These are phyloP conservation scores for Enteromius thamalakanensis DNA, from an alignment of 2,797 vertebrate genomes.

Conservation along the genomic window DNA sequence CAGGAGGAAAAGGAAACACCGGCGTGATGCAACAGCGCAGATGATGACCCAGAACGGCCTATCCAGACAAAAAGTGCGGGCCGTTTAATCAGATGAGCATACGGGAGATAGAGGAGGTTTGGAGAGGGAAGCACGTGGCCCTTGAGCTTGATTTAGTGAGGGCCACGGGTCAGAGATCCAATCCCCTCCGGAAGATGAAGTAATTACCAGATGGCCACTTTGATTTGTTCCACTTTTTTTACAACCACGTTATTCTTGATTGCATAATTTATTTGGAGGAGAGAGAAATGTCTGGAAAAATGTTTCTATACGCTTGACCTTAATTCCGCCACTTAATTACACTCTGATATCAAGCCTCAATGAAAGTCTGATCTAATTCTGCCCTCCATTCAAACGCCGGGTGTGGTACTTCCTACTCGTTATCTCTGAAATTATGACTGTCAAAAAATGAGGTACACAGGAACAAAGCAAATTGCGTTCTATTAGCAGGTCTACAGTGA, in stretches of 20 bases:
- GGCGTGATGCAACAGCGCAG: conserved; percentile 66
- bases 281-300: conserved; percentile 24
- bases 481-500: not conserved
- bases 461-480: not conserved
- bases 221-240: conserved; percentile 41
- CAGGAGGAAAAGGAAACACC: conserved; percentile 74
- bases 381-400: not conserved
- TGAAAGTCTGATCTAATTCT: conserved; percentile 19
- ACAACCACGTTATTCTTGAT: conserved; percentile 38
- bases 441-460: not conserved
- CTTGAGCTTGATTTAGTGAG: conserved; percentile 47
- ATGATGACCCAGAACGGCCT: conserved; percentile 67
- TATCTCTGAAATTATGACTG: not conserved
- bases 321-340: conserved; percentile 17
- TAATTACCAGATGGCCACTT: conserved; percentile 48
- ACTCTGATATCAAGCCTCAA: conserved; percentile 15
- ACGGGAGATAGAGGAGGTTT: conserved; percentile 65
- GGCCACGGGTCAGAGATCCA: conserved; percentile 35
- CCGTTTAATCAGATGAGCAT: conserved; percentile 75
- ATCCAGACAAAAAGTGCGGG: conserved; percentile 63
- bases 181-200: conserved; percentile 59
- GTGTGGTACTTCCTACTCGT: not conserved
- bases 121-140: not conserved
- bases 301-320: conserved; percentile 28
- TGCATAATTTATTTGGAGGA: conserved; percentile 41